phyloP scores from a whole-genome alignment of 2,113 vertebrate species.

The Callorhinus ursinus region DNA sequence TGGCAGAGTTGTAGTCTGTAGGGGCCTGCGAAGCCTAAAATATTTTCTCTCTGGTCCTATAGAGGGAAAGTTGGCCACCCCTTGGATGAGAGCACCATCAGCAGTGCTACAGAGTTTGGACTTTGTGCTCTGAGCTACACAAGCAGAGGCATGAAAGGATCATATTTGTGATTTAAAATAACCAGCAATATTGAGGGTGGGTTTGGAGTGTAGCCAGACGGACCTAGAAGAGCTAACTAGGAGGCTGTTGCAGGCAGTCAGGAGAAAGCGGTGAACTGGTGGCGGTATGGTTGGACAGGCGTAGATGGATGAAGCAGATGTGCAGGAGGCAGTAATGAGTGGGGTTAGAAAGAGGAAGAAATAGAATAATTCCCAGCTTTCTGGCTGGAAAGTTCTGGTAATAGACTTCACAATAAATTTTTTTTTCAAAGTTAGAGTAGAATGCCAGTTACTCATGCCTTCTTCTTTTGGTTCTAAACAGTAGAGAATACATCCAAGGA shows the following conservation, averaged over 20 bases:
- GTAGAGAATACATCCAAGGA: neutral
- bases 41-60: neutral
- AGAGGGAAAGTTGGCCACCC: neutral
- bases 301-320: neutral
- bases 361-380: neutral
- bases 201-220: neutral
- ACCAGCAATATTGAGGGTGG: neutral
- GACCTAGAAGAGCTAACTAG: neutral
- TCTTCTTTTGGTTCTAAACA: neutral
- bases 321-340: neutral
- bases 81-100: neutral
- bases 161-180: neutral
- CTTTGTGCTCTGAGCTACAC: neutral
- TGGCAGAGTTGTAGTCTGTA: too few relatives aligned
- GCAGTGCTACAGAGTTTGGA: neutral
- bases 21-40: neutral
- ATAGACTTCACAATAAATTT: neutral
- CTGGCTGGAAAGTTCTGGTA: neutral
- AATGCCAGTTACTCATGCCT: neutral
- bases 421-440: neutral
- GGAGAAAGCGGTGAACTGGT: neutral
- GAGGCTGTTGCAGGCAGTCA: neutral
- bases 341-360: neutral
- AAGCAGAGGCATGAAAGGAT: neutral
- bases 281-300: neutral